Evolutionary conservation across 1,140 invertebrate genomes (phyloP).

Genomic region (Pemphigus obesinymphae): DNA sequence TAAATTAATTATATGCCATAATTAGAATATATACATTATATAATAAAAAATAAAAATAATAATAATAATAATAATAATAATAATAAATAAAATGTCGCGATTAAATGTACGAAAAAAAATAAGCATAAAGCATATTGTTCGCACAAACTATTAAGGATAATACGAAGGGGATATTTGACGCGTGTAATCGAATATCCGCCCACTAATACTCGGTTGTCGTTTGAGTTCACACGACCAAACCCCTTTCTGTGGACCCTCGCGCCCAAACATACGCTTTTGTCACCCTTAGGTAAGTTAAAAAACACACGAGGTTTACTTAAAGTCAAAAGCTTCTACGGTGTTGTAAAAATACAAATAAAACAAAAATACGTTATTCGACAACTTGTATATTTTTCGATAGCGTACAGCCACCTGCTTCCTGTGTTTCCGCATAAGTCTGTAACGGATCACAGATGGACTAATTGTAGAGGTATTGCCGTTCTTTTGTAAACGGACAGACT

Average conservation of each 20-base stretch:
- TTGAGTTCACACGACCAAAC: conserved; percentile 36
- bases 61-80: too few species aligned
- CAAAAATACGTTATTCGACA: background rate
- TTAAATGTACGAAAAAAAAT: background rate
- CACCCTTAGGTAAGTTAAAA: background rate
- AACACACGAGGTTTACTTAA: background rate
- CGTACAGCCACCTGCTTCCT: conserved; percentile 24
- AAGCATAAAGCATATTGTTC: conserved; percentile 1
- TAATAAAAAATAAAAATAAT: background rate
- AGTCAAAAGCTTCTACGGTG: background rate
- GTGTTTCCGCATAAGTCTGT: conserved; percentile 23
- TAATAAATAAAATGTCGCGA: background rate
- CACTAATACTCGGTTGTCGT: conserved; percentile 40
- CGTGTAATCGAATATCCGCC: conserved; percentile 40
- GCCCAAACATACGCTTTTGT: conserved; percentile 12
- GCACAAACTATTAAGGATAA: background rate
- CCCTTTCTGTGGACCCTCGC: conserved; percentile 21
- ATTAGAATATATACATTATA: too few species aligned
- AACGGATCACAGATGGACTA: conserved; percentile 36
- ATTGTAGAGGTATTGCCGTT: background rate
- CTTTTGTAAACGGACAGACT: conserved; percentile 28
- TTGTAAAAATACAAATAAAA: background rate
- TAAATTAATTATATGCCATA: too few species aligned
- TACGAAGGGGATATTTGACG: conserved; percentile 9
- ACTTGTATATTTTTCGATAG: background rate